phyloP scores from a whole-genome alignment of 1,140 invertebrate species.

The Drosophila repleta region DNA sequence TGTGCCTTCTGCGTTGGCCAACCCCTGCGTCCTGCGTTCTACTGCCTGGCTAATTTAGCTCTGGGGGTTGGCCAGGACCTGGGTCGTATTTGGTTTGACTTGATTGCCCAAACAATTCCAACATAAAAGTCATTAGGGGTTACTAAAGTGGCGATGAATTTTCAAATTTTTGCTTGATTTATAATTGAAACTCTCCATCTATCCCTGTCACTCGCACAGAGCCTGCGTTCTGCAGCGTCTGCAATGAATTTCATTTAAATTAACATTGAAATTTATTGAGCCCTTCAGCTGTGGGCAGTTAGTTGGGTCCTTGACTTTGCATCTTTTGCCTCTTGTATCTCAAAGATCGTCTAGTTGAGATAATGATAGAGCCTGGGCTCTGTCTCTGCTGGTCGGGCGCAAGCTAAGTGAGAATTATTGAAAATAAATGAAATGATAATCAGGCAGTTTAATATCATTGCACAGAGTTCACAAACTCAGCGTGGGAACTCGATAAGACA shows the following conservation, averaged over 20 bases:
- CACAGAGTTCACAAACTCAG: neutral
- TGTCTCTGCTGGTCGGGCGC: conserved; percentile 50
- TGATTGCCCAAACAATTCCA: conserved; percentile 79
- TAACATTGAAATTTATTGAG: conserved; percentile 79
- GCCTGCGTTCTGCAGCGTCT: neutral
- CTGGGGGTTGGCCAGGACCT: conserved; percentile 52
- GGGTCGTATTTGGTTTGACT: conserved; percentile 51
- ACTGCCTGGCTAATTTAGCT: conserved; percentile 62
- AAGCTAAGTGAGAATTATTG: conserved; percentile 57
- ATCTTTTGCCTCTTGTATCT: conserved; percentile 58
- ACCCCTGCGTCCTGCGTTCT: conserved; percentile 32
- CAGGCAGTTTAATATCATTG: conserved; percentile 55
- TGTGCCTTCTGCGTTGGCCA: neutral
- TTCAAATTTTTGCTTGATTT: conserved; percentile 79
- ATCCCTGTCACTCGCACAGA: conserved; percentile 24
- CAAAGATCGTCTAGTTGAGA: conserved; percentile 67
- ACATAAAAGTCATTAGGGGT: conserved; percentile 81
- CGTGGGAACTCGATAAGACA: conserved; percentile 49
- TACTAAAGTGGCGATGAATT: conserved; percentile 83
- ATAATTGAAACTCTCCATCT: conserved; percentile 52
- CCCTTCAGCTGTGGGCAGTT: conserved; percentile 58
- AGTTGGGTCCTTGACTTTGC: conserved; percentile 55
- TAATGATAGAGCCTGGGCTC: conserved; percentile 29
- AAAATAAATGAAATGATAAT: conserved; percentile 68
- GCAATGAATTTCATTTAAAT: conserved; percentile 79